Conservation (phyloP, 1,140 invertebrate species). For the Wasmannia auropunctata region DNA sequence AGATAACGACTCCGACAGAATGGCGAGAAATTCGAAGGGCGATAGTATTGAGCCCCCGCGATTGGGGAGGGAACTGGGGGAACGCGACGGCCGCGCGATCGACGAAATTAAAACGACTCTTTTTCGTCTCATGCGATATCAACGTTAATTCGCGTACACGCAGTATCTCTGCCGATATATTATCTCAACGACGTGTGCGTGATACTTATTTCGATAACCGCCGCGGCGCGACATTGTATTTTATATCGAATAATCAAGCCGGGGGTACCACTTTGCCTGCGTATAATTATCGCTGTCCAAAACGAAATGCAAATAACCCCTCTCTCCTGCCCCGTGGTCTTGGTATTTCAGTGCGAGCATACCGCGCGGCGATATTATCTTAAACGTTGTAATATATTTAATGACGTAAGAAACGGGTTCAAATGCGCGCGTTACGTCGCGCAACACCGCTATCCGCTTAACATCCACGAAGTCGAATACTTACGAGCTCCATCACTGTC, state of each 20-base stretch:
- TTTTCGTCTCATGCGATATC: conserved; percentile 48
- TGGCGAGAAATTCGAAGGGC: not conserved
- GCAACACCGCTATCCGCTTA: conserved; percentile 42
- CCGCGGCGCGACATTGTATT: conserved; percentile 49
- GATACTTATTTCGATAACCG: conserved; percentile 59
- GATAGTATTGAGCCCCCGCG: not conserved
- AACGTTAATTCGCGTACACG: conserved; percentile 55
- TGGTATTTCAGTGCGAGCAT: conserved; percentile 8
- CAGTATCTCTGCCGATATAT: conserved; percentile 42
- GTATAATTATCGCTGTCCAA: conserved; percentile 60
- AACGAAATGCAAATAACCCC: conserved; percentile 58
- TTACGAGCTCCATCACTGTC: conserved; percentile 48
- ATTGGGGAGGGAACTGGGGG: not conserved
- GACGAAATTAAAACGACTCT: conserved; percentile 50
- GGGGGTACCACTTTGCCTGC: conserved; percentile 38
- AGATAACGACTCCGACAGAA: not conserved
- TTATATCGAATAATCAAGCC: conserved; percentile 55
- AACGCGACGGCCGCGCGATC: not conserved
- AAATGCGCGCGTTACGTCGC: conserved; percentile 45
- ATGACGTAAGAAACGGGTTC: conserved; percentile 54
- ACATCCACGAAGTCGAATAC: conserved; percentile 36
- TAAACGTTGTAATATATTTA: conserved; percentile 64
- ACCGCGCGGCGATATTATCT: conserved; percentile 56
- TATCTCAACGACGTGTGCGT: conserved; percentile 58
- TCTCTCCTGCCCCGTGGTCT: not conserved